Conservation (phyloP, 2,797 vertebrate species). For the Pseudopleuronectes americanus region DNA sequence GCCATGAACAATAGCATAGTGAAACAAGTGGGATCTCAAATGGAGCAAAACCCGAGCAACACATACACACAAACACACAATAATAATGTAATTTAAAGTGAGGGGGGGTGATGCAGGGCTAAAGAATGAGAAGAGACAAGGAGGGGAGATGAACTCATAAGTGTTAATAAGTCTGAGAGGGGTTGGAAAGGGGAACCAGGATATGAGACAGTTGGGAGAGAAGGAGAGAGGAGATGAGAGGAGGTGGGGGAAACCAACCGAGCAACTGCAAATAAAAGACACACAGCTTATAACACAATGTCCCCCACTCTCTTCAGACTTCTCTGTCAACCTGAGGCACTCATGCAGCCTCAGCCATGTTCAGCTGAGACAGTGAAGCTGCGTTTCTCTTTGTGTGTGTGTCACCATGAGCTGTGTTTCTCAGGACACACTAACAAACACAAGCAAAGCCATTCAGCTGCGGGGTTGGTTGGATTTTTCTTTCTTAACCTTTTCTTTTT, state of each 20-base stretch:
- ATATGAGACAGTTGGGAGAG: slow-evolving; percentile 23
- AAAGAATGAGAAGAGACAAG: not conserved
- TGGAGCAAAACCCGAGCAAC: slow-evolving; percentile 36
- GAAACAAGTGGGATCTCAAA: slow-evolving; percentile 40
- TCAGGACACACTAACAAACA: slow-evolving; percentile 12
- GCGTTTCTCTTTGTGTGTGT: not conserved
- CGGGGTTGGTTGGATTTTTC: slow-evolving; percentile 1
- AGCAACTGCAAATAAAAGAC: slow-evolving; percentile 25
- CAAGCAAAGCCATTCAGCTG: not conserved
- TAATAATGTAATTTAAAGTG: slow-evolving; percentile 19
- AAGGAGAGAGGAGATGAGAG: slow-evolving; percentile 12
- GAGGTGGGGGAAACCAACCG: slow-evolving; percentile 1
- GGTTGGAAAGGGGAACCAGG: slow-evolving; percentile 2
- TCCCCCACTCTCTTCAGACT: slow-evolving; percentile 35
- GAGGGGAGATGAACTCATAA: slow-evolving; percentile 34
- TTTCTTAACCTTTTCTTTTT: too few relatives aligned
- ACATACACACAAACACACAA: slow-evolving; percentile 19
- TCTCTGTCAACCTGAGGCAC: slow-evolving; percentile 39
- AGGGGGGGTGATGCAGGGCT: not conserved
- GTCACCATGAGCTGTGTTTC: slow-evolving; percentile 5
- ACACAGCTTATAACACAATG: slow-evolving; percentile 51
- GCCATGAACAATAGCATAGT: slow-evolving; percentile 35
- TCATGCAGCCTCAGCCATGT: slow-evolving; percentile 18
- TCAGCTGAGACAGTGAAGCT: slow-evolving; percentile 8
- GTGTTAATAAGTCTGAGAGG: slow-evolving; percentile 44